These are phyloP conservation scores for Miniopterus natalensis DNA, from an alignment of 2,113 vertebrate species.

Conservation along the genomic window DNA sequence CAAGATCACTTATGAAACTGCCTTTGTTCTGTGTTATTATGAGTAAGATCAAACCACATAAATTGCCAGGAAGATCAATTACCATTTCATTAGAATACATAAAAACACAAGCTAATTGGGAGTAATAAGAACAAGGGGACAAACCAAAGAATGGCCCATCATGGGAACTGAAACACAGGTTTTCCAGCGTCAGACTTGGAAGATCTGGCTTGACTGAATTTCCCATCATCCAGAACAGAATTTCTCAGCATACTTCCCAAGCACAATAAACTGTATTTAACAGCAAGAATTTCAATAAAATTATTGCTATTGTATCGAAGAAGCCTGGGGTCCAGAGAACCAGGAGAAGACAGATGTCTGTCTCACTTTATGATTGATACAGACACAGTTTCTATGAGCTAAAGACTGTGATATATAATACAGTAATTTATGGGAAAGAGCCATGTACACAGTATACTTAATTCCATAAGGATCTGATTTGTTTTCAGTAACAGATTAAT, in stretches of 20 bases:
- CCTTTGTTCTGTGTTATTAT: slow-evolving; percentile 35
- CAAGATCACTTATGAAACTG: neutral
- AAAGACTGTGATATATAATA: neutral
- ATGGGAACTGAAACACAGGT: neutral
- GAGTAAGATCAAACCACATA: neutral
- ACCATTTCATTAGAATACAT: neutral
- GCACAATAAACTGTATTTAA: neutral
- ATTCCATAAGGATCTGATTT: slow-evolving; percentile 44
- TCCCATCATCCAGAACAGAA: neutral
- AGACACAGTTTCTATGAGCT: neutral
- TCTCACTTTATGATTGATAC: neutral
- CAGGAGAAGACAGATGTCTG: neutral
- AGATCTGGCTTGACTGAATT: neutral
- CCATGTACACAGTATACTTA: neutral
- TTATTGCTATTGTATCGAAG: neutral
- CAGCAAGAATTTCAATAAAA: neutral
- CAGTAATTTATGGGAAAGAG: neutral
- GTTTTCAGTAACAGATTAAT: slow-evolving; percentile 43
- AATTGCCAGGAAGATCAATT: neutral
- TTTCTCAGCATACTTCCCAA: neutral
- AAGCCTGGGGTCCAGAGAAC: neutral
- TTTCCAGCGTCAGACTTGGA: neutral
- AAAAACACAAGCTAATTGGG: neutral
- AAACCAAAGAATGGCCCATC: neutral
- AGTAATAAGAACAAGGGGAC: neutral